Evolutionary conservation across 2,888 invertebrate species (phyloP), one percentile per base, ranked within the genome.

Genomic region (Dicyrtomina minuta): DNA sequence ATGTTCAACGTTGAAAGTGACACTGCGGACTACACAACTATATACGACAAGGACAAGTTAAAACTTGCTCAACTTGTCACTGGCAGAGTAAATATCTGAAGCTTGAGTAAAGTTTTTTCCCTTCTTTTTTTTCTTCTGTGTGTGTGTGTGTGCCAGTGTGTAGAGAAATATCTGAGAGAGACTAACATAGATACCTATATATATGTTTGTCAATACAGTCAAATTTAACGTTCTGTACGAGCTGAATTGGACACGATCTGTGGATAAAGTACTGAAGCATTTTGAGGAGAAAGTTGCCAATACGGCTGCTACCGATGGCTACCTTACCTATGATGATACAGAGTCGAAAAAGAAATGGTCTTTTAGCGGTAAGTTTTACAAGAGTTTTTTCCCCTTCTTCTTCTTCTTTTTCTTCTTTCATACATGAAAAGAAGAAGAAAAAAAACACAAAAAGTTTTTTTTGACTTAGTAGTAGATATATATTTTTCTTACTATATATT

Each of bases 211-310:
- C 61, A 20, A n/a, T 64, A 8, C 88, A 87, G 89, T 89, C 81
- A 87, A 89, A 72, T 84, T 92, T 62, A 93, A 93, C 83, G 90
- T 93, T 12, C 84, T 93, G 2, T 90, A 92, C 82, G 89, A 90
- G 81, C 86, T 88, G 62, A 92, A 93, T 82, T 93, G 93, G 92
- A 92, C 91, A 0, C 84, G 86, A 62, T 82, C 90, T 76, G 91
- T 92, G 0, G 90, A 90, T 76, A 88, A 88, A 77, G 89, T 91
- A 80, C 84, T 93, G 70, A 85, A 87, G 61, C 87, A 88, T 80
- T 93, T 93, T 82, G 93, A 93, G 82, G 85, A 87, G 3, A 88
- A 89, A 8, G 89, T 93, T 75, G 89, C 91, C 71, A 88, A 89
- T 2, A 90, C 90, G 0, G 89, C 90, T 59, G 86, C 88, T 74